These are phyloP conservation scores for Eupristina koningsbergeri DNA, from an alignment of 1,140 invertebrate genomes.

Conservation along the genomic window DNA sequence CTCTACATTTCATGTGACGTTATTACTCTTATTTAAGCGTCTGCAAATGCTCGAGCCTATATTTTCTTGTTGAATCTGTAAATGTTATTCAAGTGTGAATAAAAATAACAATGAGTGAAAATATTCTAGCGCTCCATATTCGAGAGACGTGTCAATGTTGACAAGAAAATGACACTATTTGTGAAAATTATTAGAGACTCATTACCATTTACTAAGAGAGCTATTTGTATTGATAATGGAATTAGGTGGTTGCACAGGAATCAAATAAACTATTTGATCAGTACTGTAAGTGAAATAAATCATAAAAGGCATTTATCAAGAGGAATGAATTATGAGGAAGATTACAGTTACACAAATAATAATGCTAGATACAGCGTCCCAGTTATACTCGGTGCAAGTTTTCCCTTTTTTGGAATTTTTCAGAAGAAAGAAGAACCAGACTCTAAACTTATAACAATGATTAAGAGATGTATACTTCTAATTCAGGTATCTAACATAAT, in stretches of 20 bases:
- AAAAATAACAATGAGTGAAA: not conserved
- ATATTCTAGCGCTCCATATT: not conserved
- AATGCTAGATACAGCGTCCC: not conserved
- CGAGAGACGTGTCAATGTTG: not conserved
- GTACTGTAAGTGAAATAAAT: not conserved
- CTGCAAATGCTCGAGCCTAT: not conserved
- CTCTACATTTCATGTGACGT: constrained; percentile 21
- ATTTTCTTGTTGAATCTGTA: not conserved
- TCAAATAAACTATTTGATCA: not conserved
- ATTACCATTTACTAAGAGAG: not conserved
- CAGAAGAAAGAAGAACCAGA: constrained; percentile 74
- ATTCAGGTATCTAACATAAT: constrained; percentile 70
- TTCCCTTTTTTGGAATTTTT: constrained; percentile 66
- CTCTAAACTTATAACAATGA: constrained; percentile 80
- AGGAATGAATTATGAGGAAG: not conserved
- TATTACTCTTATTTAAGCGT: not conserved
- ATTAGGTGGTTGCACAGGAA: not conserved
- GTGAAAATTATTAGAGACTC: constrained; percentile 36
- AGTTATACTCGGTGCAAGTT: constrained; percentile 41
- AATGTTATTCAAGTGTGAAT: not conserved
- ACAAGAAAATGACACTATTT: constrained; percentile 29
- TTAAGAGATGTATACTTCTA: constrained; percentile 82
- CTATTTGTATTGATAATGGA: not conserved
- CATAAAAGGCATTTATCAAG: not conserved
- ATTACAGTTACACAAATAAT: constrained; percentile 5